A percentile compares a stretch with the other conserved stretches of the same genome.
phyloP scores from a whole-genome alignment of 92 coral and sea anemone genomes.

The Hydrozoanthus gracilis region DNA sequence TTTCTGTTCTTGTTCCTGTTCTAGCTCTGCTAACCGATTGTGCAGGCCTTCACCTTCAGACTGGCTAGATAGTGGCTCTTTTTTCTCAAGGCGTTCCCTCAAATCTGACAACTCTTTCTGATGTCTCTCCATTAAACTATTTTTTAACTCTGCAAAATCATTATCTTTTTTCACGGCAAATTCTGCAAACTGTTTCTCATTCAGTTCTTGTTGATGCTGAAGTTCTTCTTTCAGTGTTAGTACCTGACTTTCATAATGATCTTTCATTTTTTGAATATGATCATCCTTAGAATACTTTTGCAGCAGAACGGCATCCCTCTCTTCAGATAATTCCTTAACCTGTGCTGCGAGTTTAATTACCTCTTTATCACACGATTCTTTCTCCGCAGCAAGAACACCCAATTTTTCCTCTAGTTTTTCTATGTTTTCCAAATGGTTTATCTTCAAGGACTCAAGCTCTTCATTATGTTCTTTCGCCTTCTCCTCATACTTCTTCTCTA shows the following conservation, averaged over 20 bases:
- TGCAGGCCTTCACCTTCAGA: constrained; percentile 48
- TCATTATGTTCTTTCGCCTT: constrained; percentile 44
- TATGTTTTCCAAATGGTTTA: constrained; percentile 36
- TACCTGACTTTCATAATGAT: constrained; percentile 71
- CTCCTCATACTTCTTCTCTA: constrained; percentile 50
- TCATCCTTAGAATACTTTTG: constrained; percentile 46
- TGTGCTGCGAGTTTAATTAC: constrained; percentile 61
- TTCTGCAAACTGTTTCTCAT: constrained; percentile 67
- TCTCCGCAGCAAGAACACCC: constrained; percentile 47
- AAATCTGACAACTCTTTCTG: constrained; percentile 68
- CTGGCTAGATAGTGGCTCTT: constrained; percentile 14
- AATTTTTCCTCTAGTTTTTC: constrained; percentile 48
- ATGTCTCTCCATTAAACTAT: constrained; percentile 71
- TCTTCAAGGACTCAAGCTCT: constrained; percentile 63
- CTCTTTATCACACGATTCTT: constrained; percentile 49
- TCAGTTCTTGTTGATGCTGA: constrained; percentile 60
- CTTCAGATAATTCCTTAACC: constrained; percentile 58
- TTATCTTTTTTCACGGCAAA: constrained; percentile 65
- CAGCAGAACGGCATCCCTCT: constrained; percentile 50
- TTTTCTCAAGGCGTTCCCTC: constrained; percentile 52
- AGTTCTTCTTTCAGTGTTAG: constrained; percentile 75
- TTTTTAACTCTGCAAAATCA: constrained; percentile 72
- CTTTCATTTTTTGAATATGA: constrained; percentile 52
- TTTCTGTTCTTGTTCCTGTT: constrained; percentile 66
- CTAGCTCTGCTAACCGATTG: constrained; percentile 44